phyloP scores from a whole-genome alignment of 2,113 vertebrate species.

The Pterocles orientalis region DNA sequence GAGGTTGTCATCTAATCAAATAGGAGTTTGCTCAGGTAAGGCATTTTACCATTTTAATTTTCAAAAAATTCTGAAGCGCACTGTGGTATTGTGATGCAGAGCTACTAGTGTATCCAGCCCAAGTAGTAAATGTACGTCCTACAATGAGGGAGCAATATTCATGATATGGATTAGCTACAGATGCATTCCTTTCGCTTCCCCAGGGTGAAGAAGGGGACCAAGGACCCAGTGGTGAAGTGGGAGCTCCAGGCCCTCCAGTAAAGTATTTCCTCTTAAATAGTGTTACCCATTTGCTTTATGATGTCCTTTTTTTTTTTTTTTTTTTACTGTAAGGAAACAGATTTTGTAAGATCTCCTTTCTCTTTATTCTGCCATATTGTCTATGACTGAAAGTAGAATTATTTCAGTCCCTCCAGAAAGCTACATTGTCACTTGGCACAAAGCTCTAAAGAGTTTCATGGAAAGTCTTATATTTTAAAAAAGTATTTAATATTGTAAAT shows the following conservation, averaged over 20 bases:
- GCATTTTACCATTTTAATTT: not conserved
- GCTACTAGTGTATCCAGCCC: not conserved
- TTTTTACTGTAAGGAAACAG: not conserved
- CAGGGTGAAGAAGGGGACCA: slow-evolving; percentile 96
- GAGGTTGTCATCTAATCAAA: not conserved
- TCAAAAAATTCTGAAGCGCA: not conserved
- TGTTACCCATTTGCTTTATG: not conserved
- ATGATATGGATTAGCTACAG: not conserved
- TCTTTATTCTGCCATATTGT: not conserved
- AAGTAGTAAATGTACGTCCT: not conserved
- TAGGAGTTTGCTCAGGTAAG: not conserved
- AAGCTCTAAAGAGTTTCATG: not conserved
- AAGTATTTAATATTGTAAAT: not conserved
- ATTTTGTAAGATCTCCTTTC: not conserved
- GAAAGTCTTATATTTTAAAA: not conserved
- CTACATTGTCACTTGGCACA: not conserved
- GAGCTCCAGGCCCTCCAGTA: slow-evolving; percentile 90
- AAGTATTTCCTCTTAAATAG: slow-evolving; percentile 68
- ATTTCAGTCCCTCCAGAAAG: not conserved
- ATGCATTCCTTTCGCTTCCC: not conserved
- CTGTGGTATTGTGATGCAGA: not conserved
- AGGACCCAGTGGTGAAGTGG: slow-evolving; percentile 86
- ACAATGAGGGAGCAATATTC: not conserved
- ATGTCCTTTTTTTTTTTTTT: not conserved
- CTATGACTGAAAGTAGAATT: not conserved